A percentile compares a stretch with the other conserved stretches of the same genome.
Evolutionary conservation across 2,888 invertebrate species (phyloP).

Genomic region (Fragum whitleyi): DNA sequence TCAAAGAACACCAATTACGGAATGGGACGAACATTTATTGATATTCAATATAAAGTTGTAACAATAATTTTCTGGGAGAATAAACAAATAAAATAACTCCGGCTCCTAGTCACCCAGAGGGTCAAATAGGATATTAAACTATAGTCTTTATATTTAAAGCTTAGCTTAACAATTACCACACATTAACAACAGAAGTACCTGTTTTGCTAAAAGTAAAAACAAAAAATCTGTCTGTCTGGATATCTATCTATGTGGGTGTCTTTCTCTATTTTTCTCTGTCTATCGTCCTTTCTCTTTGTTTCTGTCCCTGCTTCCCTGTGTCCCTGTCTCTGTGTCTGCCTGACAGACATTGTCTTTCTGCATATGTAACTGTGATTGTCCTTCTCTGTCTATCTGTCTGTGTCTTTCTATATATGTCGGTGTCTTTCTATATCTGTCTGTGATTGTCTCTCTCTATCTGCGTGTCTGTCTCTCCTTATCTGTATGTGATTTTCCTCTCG

Average conservation of each 20-base stretch:
- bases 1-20: not conserved
- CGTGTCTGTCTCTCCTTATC: too few species aligned
- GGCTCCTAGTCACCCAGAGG: not conserved
- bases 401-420: slow-evolving; percentile 30
- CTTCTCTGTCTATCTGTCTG: slow-evolving; percentile 26
- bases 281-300: slow-evolving; percentile 24
- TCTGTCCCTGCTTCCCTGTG: slow-evolving; percentile 16
- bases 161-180: too few species aligned
- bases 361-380: slow-evolving; percentile 18
- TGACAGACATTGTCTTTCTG: slow-evolving; percentile 22
- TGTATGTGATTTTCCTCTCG: too few species aligned
- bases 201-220: too few species aligned
- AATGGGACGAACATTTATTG: slow-evolving; percentile 1
- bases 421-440: slow-evolving; percentile 32
- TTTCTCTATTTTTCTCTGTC: slow-evolving; percentile 23
- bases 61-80: slow-evolving; percentile 10
- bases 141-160: not conserved
- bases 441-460: too few species aligned
- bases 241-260: too few species aligned
- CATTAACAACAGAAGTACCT: too few species aligned
- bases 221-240: too few species aligned
- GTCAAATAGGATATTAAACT: not conserved
- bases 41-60: slow-evolving; percentile 3
- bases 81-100: not conserved
- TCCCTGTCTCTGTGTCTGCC: slow-evolving; percentile 27